Evolutionary conservation across 2,797 vertebrate species (phyloP).

Genomic region (Xenopus petersii): DNA sequence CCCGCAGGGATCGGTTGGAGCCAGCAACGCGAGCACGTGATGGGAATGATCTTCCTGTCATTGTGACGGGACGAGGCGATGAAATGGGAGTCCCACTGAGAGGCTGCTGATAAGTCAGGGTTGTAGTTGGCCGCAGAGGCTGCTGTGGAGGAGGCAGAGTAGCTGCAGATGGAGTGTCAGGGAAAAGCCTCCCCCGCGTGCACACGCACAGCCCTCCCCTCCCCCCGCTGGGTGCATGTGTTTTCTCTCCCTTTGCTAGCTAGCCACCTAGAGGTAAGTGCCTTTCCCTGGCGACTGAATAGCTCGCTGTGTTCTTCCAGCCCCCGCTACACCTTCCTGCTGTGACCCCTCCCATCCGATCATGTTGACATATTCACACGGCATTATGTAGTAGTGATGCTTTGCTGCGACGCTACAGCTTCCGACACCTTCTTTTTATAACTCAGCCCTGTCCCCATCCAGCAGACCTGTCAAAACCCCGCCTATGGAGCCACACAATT

Average conservation of each 20-base stretch:
- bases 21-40: not conserved
- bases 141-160: slow-evolving; percentile 12
- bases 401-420: slow-evolving; percentile 85
- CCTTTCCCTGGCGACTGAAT: slow-evolving; percentile 37
- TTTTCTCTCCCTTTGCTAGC: slow-evolving; percentile 54
- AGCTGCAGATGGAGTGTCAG: not conserved
- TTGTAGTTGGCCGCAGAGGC: slow-evolving; percentile 30
- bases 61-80: slow-evolving; percentile 42
- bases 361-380: slow-evolving; percentile 93
- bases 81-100: slow-evolving; percentile 34
- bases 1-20: not conserved
- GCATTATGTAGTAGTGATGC: slow-evolving; percentile 77
- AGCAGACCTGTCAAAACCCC: slow-evolving; percentile 98
- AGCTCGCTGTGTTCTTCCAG: slow-evolving; percentile 56
- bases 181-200: slow-evolving; percentile 30
- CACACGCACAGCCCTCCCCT: slow-evolving; percentile 36
- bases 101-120: slow-evolving; percentile 34
- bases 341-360: slow-evolving; percentile 67
- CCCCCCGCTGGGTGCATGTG: slow-evolving; percentile 44
- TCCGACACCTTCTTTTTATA: slow-evolving; percentile 98
- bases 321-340: slow-evolving; percentile 48
- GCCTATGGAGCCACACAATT: slow-evolving; percentile 97
- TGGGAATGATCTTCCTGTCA: slow-evolving; percentile 36
- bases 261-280: slow-evolving; percentile 67
- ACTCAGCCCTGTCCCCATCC: slow-evolving; percentile 92